Percentiles rank a stretch among this genome's conserved stretches.
phyloP scores from a whole-genome alignment of 1,140 invertebrate species.

The Sipha flava region DNA sequence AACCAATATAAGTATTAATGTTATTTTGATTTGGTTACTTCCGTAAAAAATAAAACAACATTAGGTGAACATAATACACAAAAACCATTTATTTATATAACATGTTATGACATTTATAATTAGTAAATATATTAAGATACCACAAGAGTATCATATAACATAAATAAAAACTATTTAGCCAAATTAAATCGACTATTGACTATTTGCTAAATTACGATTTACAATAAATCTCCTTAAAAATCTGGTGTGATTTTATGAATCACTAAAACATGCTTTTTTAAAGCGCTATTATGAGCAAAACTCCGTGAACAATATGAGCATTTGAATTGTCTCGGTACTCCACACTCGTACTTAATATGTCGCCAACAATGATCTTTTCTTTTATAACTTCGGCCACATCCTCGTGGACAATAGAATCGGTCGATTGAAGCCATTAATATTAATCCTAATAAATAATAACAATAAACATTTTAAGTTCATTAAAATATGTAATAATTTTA shows the following conservation, averaged over 20 bases:
- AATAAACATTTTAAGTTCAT: neutral
- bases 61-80: no score
- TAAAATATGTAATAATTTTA: neutral
- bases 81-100: no score
- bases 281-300: conserved; percentile 42
- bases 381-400: conserved; percentile 38
- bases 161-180: no score
- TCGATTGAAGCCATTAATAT: neutral
- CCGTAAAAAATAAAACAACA: no score
- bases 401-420: conserved; percentile 15
- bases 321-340: conserved; percentile 46
- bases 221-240: no score
- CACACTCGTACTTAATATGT: conserved; percentile 50
- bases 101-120: no score
- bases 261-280: conserved; percentile 42
- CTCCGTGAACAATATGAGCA: conserved; percentile 47
- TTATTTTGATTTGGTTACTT: no score
- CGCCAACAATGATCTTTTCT: conserved; percentile 47
- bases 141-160: no score
- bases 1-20: no score
- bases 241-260: conserved; percentile 38
- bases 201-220: no score
- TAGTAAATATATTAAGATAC: no score
- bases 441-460: neutral
- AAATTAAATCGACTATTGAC: no score